Conservation (phyloP, 2,888 invertebrate species). For the Zeuzera pyrina region DNA sequence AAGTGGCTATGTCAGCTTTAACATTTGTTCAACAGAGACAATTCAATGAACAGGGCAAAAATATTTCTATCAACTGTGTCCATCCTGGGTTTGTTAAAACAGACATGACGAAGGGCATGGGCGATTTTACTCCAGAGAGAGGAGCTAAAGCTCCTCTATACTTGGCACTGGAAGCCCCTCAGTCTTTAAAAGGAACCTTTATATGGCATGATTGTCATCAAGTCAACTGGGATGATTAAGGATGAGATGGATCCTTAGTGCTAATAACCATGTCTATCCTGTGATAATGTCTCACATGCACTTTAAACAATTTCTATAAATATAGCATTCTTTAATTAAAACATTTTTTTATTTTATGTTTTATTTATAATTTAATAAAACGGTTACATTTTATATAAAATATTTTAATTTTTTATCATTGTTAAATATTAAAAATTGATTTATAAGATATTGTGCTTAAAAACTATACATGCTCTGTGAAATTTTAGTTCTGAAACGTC, state of each 20-base stretch:
- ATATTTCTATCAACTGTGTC: constrained; percentile 62
- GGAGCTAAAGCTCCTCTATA: constrained; percentile 58
- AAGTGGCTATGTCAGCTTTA: constrained; percentile 60
- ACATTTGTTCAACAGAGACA: constrained; percentile 63
- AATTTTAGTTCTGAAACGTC: too few species aligned
- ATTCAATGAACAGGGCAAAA: constrained; percentile 61
- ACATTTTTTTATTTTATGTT: constrained; percentile 1
- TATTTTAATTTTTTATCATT: too few species aligned
- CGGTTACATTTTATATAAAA: too few species aligned
- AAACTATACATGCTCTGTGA: too few species aligned
- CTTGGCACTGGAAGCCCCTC: constrained; percentile 58
- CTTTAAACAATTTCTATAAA: constrained; percentile 35
- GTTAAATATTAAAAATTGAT: too few species aligned
- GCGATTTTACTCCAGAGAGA: constrained; percentile 57
- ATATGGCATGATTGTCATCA: constrained; percentile 65
- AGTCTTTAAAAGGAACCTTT: constrained; percentile 57
- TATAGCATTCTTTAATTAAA: constrained; percentile 1
- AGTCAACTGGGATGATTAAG: constrained; percentile 67
- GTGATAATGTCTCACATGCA: constrained; percentile 67
- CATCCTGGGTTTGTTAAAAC: constrained; percentile 67
- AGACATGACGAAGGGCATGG: constrained; percentile 67
- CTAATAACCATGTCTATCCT: constrained; percentile 49
- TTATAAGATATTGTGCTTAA: too few species aligned
- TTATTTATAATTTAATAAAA: too few species aligned
- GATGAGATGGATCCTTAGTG: constrained; percentile 32